Evolutionary conservation across 2,797 vertebrate species (phyloP), one percentile per base, ranked within the genome.

Genomic region (Gallinago nigripennis): DNA sequence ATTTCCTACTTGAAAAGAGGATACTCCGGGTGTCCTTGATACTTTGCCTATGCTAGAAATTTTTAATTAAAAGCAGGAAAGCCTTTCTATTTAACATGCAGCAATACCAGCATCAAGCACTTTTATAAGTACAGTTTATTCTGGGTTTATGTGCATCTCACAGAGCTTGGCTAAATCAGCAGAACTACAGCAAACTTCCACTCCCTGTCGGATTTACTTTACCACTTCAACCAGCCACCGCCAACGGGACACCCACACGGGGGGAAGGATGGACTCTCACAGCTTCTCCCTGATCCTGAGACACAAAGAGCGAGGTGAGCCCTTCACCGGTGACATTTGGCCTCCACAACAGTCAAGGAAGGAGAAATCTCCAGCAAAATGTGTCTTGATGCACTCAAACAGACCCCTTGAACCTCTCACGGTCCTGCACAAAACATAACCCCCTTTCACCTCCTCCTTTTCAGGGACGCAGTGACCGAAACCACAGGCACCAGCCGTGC

Each of bases 11-110:
- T 5, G 20, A 30, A 77, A 57, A 88, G 65, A 72, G 37, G 56
- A 86, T 45, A 19, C 1, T 1, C 11, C 39, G 53, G 31, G 76
- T 58, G 54, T 39, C 53, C 69, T 82, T 12, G 57, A 41, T 72
- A 53, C 50, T 72, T 39, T 35, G 48, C 24, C 53, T 72, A 3
- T 9, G 46, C 65, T 69, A 58, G 30, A 86, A 65, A 28, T 9
- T 65, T 41, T 76, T 69, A 72, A 58, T 79, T 45, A 41, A 82
- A 92, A 86, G 87, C 86, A 63, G 63, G 41, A 82, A 93, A 93
- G 58, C 66, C 66, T 50, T 90, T 86, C 80, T 95, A 9, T 77
- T 83, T 88, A 3, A 69, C 79, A 90, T 1, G 3, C 48, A 21
- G 79, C 0, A 0, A 18, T 10, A 33, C 39, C 25, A 39, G 80